Percentiles rank a stretch among this genome's conserved stretches.
Evolutionary conservation across 2,888 invertebrate species (phyloP).

Genomic region (Xanthorhoe designata): DNA sequence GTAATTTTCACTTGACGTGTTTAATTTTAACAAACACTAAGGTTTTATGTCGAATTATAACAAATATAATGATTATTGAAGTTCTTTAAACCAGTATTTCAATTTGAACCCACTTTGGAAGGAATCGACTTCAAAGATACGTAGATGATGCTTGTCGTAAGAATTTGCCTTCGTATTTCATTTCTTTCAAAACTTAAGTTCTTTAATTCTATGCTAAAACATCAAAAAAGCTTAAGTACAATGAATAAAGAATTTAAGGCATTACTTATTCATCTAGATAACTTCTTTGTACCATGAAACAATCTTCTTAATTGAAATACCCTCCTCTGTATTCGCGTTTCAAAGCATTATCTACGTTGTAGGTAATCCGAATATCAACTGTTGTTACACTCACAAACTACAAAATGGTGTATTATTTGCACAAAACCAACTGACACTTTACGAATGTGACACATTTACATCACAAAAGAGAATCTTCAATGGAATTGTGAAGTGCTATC

Average conservation of each 20-base stretch:
- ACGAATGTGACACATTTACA: slow-evolving; percentile 1
- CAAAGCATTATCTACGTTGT: background rate
- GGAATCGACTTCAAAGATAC: too few relatives aligned
- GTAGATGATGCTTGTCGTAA: too few relatives aligned
- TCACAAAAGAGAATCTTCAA: background rate
- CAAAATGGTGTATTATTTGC: background rate
- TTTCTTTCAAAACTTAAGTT: background rate
- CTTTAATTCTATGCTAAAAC: background rate
- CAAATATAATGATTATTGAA: too few relatives aligned
- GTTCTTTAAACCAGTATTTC: too few relatives aligned
- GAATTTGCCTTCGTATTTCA: background rate
- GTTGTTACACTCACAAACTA: background rate
- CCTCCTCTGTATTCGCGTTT: too few relatives aligned
- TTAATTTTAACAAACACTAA: too few relatives aligned
- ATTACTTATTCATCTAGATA: background rate
- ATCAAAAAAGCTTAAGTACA: background rate
- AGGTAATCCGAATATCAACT: background rate
- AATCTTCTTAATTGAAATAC: too few relatives aligned
- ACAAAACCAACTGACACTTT: background rate
- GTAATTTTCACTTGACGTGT: too few relatives aligned
- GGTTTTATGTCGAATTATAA: too few relatives aligned
- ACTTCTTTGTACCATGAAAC: too few relatives aligned
- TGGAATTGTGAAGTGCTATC: background rate
- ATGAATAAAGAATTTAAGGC: background rate
- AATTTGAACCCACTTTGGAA: too few relatives aligned